Conservation (phyloP, 30 jellyfish, hydroid and myxozoan genomes). For the Catostylus mosaicus region DNA sequence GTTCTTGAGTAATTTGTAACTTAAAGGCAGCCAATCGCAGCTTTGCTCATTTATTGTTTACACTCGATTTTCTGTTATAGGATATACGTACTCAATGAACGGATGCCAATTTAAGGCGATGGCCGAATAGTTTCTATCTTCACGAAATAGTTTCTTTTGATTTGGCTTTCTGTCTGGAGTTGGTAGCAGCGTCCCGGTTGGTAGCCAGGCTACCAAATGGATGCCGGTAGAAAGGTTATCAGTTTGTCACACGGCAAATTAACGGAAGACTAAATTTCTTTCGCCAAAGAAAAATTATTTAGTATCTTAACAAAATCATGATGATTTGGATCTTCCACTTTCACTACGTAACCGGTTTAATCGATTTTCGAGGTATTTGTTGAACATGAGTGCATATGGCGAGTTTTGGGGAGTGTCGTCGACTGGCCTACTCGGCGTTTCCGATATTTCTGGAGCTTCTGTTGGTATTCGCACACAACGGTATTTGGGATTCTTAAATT, state of each 20-base stretch:
- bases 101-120: too few relatives aligned
- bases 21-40: too few relatives aligned
- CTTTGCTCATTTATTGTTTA: too few relatives aligned
- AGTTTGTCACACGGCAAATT: constrained; percentile 40
- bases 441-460: constrained; percentile 73
- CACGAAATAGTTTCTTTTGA: too few relatives aligned
- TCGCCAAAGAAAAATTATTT: constrained; percentile 13
- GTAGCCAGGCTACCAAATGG: constrained; percentile 49
- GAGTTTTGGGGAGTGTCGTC: constrained; percentile 50
- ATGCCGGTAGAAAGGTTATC: neutral
- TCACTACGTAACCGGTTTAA: constrained; percentile 42
- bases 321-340: constrained; percentile 1
- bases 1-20: too few relatives aligned
- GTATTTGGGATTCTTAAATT: constrained; percentile 67
- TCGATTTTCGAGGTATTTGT: constrained; percentile 37
- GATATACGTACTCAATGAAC: too few relatives aligned
- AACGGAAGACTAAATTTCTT: constrained; percentile 45
- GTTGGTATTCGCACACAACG: constrained; percentile 83
- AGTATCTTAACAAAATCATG: constrained; percentile 4
- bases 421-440: constrained; percentile 18
- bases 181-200: neutral
- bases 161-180: neutral
- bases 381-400: constrained; percentile 34
- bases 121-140: too few relatives aligned
- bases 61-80: too few relatives aligned